Evolutionary conservation across 2,888 invertebrate genomes (phyloP).

Genomic region (Lissocephala sabroskyi): DNA sequence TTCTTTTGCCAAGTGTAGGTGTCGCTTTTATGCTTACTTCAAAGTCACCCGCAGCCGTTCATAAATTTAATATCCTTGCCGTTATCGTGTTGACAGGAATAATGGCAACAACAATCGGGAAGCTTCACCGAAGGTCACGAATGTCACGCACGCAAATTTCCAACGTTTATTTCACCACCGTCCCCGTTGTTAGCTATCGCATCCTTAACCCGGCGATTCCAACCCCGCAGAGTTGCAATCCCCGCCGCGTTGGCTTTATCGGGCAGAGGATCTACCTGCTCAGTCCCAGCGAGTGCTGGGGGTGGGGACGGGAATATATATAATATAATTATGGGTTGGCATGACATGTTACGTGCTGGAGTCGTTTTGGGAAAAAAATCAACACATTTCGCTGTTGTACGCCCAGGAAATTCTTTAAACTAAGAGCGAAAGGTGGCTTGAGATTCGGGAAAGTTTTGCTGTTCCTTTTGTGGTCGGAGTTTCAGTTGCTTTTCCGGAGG

Average conservation of each 20-base stretch:
- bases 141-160: constrained; percentile 58
- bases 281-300: no score
- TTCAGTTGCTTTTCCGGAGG: no score
- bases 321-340: constrained; percentile 54
- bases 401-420: no score
- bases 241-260: constrained; percentile 4
- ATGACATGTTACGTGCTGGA: constrained; percentile 55
- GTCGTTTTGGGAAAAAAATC: constrained; percentile 33
- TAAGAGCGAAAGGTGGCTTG: no score
- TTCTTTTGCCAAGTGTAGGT: no score
- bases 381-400: constrained; percentile 31
- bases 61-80: no score
- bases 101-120: constrained; percentile 10
- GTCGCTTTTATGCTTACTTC: no score
- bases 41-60: no score
- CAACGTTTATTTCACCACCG: constrained; percentile 54
- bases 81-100: constrained; percentile 24
- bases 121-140: constrained; percentile 28
- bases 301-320: constrained; percentile 22
- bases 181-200: constrained; percentile 39
- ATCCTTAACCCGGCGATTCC: constrained; percentile 37
- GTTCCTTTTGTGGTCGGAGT: no score
- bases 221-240: constrained; percentile 20
- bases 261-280: constrained; percentile 5
- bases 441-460: no score